A percentile compares a stretch with the other conserved stretches of the same genome.
Evolutionary conservation across 2,797 vertebrate species (phyloP).

Genomic region (Oryzias sinensis): DNA sequence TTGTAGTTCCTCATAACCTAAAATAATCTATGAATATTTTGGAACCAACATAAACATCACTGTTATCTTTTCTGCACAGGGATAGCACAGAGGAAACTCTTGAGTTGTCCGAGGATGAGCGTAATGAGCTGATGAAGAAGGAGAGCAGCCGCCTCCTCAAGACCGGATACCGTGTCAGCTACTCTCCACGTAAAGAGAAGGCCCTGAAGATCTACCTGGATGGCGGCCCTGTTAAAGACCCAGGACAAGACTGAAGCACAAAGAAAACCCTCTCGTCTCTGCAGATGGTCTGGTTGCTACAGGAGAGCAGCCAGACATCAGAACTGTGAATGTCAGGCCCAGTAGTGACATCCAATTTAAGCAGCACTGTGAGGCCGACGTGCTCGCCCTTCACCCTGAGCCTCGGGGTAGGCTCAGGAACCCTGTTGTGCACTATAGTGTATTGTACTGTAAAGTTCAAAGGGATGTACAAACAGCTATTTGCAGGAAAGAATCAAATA

Average conservation of each 20-base stretch:
- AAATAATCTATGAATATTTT: no score
- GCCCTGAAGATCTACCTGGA: constrained; percentile 99
- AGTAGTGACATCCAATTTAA: constrained; percentile 77
- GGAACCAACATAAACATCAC: background rate
- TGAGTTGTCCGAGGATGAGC: constrained; percentile 94
- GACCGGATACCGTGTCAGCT: constrained; percentile 95
- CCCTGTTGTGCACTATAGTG: constrained; percentile 94
- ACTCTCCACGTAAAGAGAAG: constrained; percentile 98
- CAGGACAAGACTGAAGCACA: constrained; percentile 89
- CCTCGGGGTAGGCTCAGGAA: constrained; percentile 85
- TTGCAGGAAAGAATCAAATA: constrained; percentile 76
- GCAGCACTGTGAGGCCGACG: constrained; percentile 81
- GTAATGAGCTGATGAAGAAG: constrained; percentile 97
- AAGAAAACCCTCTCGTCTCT: constrained; percentile 30
- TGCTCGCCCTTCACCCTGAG: constrained; percentile 76
- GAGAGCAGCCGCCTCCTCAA: constrained; percentile 99
- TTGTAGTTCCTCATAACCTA: no score
- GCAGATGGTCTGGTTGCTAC: constrained; percentile 71
- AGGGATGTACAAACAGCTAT: constrained; percentile 89
- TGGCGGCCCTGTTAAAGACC: constrained; percentile 92
- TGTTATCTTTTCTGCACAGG: constrained; percentile 65
- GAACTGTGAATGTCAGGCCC: constrained; percentile 66
- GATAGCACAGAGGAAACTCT: constrained; percentile 91
- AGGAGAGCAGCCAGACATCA: constrained; percentile 75
- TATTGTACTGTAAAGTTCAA: constrained; percentile 97